Conservation (phyloP, 2,888 invertebrate genomes). For the Cephus nigrinus region DNA sequence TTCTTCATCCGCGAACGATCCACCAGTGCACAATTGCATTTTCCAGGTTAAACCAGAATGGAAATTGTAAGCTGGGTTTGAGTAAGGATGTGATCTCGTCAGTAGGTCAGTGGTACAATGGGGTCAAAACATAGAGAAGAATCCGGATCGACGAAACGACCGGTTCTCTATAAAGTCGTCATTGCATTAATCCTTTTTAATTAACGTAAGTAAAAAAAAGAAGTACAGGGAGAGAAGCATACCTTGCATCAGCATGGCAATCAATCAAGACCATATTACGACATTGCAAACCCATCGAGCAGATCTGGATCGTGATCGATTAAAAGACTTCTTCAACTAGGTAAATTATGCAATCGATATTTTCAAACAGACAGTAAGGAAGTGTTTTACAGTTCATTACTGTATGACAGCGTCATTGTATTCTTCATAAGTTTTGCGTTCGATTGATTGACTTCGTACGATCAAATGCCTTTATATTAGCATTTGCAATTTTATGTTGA, state of each 20-base stretch:
- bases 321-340: not conserved
- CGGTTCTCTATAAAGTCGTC: not conserved
- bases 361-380: not conserved
- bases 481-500: not conserved
- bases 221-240: not conserved
- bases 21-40: not conserved
- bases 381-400: not conserved
- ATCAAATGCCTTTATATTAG: not conserved
- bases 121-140: not conserved
- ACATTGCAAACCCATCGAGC: not conserved
- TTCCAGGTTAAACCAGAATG: not conserved
- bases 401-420: not conserved
- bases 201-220: not conserved
- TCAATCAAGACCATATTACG: not conserved
- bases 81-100: slow-evolving; percentile 22
- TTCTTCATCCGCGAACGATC: not conserved
- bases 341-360: not conserved
- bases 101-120: slow-evolving; percentile 51
- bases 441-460: not conserved
- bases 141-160: not conserved
- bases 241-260: not conserved
- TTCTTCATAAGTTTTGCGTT: not conserved
- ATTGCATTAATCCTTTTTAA: not conserved
- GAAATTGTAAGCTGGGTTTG: not conserved
- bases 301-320: not conserved